A percentile compares a stretch with the other conserved stretches of the same genome.
Evolutionary conservation across 2,113 vertebrate species (phyloP).

Genomic region (Leptobrachium ailaonicum): DNA sequence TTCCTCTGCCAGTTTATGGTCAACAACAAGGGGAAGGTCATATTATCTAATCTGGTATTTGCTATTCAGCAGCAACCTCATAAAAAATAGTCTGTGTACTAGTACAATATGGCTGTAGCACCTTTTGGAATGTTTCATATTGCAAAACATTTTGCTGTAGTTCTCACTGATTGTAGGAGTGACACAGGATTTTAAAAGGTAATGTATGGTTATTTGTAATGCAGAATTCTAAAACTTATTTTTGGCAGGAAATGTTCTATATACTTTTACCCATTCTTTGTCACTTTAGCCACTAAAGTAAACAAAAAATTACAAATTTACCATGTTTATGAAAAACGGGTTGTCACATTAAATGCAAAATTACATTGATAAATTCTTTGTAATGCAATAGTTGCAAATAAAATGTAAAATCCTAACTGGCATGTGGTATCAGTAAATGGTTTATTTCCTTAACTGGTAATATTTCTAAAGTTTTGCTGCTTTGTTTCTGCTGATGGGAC

Average conservation of each 20-base stretch:
- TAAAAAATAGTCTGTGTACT: constrained; percentile 40
- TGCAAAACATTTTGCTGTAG: constrained; percentile 8
- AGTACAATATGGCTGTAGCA: constrained; percentile 44
- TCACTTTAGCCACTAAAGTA: constrained; percentile 46
- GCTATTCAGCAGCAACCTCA: constrained; percentile 29
- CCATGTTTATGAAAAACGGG: constrained; percentile 73
- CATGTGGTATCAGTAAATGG: not conserved
- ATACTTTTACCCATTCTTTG: constrained; percentile 42
- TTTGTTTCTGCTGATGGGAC: too few relatives aligned
- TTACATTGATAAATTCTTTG: constrained; percentile 81
- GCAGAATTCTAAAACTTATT: constrained; percentile 44
- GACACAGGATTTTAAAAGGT: constrained; percentile 27
- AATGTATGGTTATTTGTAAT: constrained; percentile 52
- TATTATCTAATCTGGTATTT: constrained; percentile 52
- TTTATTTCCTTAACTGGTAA: not conserved
- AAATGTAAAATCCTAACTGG: constrained; percentile 61
- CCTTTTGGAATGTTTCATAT: constrained; percentile 15
- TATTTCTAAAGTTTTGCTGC: too few relatives aligned
- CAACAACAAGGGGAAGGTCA: constrained; percentile 44
- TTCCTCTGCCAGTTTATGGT: constrained; percentile 22
- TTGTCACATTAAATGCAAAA: constrained; percentile 84
- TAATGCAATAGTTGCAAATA: constrained; percentile 91
- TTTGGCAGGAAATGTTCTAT: constrained; percentile 37
- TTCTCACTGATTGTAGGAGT: constrained; percentile 50
- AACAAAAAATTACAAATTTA: constrained; percentile 33